Evolutionary conservation across 2,888 invertebrate species (phyloP).

Genomic region (Drosophila helvetica): DNA sequence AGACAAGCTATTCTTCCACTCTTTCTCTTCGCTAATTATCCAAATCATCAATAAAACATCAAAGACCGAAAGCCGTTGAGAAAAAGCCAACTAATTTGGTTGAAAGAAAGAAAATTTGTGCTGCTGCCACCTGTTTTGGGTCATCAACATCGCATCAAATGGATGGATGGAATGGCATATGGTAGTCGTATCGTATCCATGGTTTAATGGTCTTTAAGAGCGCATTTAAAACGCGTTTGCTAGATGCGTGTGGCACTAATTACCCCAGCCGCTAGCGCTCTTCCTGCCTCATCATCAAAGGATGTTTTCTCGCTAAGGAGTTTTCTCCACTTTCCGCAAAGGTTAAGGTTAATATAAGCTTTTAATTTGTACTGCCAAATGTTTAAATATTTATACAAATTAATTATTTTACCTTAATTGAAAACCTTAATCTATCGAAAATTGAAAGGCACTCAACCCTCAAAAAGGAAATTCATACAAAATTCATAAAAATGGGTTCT

Average conservation of each 20-base stretch:
- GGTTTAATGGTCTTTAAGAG: conserved; percentile 61
- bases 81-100: conserved; percentile 23
- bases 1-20: background rate
- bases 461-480: background rate
- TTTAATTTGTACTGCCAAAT: conserved; percentile 2
- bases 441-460: background rate
- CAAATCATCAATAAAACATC: conserved; percentile 73
- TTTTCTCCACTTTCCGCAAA: conserved; percentile 4
- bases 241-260: conserved; percentile 52
- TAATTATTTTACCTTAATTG: conserved; percentile 24
- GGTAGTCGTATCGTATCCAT: background rate
- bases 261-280: background rate
- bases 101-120: conserved; percentile 21
- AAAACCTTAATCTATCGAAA: conserved; percentile 9
- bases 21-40: conserved; percentile 54
- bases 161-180: conserved; percentile 7
- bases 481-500: background rate
- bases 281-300: background rate
- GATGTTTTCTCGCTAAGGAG: background rate
- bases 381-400: conserved; percentile 38
- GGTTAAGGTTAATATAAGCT: background rate
- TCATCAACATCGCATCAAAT: conserved; percentile 47
- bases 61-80: conserved; percentile 48
- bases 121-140: conserved; percentile 51
- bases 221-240: conserved; percentile 74